Conservation (phyloP, 1,140 invertebrate species). For the Leptonema lineaticorne region DNA sequence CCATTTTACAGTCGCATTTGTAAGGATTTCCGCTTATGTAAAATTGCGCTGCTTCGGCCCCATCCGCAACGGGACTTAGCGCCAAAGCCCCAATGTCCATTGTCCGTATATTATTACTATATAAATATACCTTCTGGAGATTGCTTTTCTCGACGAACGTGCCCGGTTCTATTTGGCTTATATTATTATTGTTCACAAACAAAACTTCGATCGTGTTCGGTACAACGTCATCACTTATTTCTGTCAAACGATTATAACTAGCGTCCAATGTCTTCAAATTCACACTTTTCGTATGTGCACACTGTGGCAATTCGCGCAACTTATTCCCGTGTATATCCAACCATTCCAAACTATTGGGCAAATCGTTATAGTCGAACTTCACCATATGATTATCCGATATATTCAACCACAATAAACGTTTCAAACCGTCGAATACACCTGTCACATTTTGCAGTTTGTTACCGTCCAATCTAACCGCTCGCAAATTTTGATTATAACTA, state of each 20-base stretch:
- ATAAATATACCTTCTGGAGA: conserved; percentile 73
- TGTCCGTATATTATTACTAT: conserved; percentile 71
- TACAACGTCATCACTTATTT: conserved; percentile 66
- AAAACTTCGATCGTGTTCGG: conserved; percentile 74
- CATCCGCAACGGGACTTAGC: conserved; percentile 64
- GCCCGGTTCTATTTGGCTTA: conserved; percentile 66
- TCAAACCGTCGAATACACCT: conserved; percentile 65
- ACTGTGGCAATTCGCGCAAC: conserved; percentile 56
- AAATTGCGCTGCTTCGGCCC: conserved; percentile 70
- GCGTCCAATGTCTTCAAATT: conserved; percentile 75
- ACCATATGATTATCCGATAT: conserved; percentile 67
- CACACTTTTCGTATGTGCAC: conserved; percentile 57
- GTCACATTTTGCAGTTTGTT: conserved; percentile 67
- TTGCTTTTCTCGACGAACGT: conserved; percentile 71
- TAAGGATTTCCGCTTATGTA: conserved; percentile 81
- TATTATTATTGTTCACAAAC: conserved; percentile 75
- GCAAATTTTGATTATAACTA: conserved; percentile 63
- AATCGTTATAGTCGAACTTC: conserved; percentile 68
- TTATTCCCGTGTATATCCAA: conserved; percentile 69
- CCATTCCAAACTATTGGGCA: conserved; percentile 69
- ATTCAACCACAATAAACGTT: conserved; percentile 69
- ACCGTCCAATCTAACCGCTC: conserved; percentile 67
- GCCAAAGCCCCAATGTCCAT: conserved; percentile 72
- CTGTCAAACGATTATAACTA: conserved; percentile 70
- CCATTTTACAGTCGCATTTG: conserved; percentile 81